Evolutionary conservation across 2,797 vertebrate genomes (phyloP), one percentile per base, ranked within the genome.

Genomic region (Semotilus atromaculatus): DNA sequence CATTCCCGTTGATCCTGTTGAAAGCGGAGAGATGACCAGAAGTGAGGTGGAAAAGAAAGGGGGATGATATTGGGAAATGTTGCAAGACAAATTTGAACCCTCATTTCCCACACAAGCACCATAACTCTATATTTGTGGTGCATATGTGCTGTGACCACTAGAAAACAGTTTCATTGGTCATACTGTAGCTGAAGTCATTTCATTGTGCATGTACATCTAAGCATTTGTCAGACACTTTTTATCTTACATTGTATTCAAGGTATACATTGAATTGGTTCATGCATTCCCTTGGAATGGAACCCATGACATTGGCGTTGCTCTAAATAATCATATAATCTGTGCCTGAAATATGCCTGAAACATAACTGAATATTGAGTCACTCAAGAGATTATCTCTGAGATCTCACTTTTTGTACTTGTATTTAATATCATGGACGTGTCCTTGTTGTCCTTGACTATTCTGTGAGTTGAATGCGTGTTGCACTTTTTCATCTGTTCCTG

Each of bases 401-500:
- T 48, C 11, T 48, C 43, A 48, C 60, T 16, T 67, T 53, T 31
- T 55, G 26, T 10, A 48, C 9, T 29, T 36, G 29, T 36, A 26
- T 10, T 7, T 26, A 36, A 55, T 7, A 78, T 29, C 16, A 36
- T 29, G 23, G 7, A 78, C 1, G 10, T 23, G 36, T 29, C 36
- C 62, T 80, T 36, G 18, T 64, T 66, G 62, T 51, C 45, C 21
- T 60, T 9, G 38, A 45, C 13, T 58, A 55, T 43, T 34, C 38
- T 58, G 36, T 1, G 1, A 45, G 38, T 83, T 53, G n/a, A 38
- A 83, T 34, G 53, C 16, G 26, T 60, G 11, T 72, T 43, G 4
- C 51, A 66, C 16, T 75, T 66, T 74, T 81, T 43, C 67, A 81
- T 40, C 40, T 38, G n/a, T 40, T 83, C n/a, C 72, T 38, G 11